phyloP scores from a whole-genome alignment of 2,797 vertebrate genomes.

The Sternotherus odoratus region DNA sequence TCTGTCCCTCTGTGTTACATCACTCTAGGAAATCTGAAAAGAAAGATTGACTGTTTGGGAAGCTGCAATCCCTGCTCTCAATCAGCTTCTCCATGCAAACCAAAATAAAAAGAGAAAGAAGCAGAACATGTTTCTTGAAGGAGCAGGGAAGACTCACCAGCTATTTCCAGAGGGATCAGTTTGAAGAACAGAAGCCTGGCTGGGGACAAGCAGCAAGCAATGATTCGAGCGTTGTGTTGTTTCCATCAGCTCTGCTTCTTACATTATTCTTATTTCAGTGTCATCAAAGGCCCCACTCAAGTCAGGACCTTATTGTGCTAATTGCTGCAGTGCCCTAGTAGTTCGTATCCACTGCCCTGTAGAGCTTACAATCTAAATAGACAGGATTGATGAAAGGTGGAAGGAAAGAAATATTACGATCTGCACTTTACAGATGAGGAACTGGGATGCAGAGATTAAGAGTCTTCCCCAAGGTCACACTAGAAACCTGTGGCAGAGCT shows the following conservation, averaged over 20 bases:
- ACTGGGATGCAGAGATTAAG: too few relatives aligned
- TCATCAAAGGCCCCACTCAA: too few relatives aligned
- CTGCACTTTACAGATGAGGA: not conserved
- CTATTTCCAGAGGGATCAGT: accelerated
- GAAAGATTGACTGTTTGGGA: not conserved
- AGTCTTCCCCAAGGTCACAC: not conserved
- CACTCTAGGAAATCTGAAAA: not conserved
- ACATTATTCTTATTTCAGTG: not conserved
- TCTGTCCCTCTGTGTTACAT: not conserved
- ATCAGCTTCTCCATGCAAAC: not conserved
- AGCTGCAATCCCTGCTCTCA: not conserved
- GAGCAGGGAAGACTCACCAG: not conserved
- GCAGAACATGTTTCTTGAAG: not conserved
- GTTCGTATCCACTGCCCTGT: too few relatives aligned
- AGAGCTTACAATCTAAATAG: too few relatives aligned
- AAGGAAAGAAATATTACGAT: not conserved
- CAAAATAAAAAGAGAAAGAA: accelerated
- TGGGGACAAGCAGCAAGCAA: not conserved
- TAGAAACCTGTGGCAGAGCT: accelerated
- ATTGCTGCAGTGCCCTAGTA: too few relatives aligned
- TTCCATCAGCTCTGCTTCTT: not conserved
- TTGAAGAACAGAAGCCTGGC: not conserved
- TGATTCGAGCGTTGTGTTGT: too few relatives aligned
- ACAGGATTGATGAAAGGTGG: too few relatives aligned
- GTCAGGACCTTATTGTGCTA: too few relatives aligned